A percentile compares a stretch with the other conserved stretches of the same genome.
Conservation (phyloP, 2,113 vertebrate species). For the Actinemys pallida region DNA sequence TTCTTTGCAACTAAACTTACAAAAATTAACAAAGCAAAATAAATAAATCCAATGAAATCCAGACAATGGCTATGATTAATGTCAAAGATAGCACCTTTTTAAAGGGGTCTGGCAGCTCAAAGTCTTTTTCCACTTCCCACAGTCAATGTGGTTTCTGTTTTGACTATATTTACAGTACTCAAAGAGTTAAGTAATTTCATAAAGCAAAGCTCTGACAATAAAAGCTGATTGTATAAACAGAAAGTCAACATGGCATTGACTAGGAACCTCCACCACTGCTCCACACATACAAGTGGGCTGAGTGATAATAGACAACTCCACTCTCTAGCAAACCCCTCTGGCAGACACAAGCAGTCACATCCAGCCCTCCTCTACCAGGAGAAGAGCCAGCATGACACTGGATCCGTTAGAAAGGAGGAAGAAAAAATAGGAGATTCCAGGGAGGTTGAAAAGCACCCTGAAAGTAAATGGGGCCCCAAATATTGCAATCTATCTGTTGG, state of each 20-base stretch:
- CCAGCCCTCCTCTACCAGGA: neutral
- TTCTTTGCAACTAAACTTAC: slow-evolving; percentile 11
- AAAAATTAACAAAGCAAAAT: slow-evolving; percentile 30
- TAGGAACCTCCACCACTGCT: neutral
- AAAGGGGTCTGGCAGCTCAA: neutral
- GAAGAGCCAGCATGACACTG: neutral
- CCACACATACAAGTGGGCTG: neutral
- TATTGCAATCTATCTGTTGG: neutral
- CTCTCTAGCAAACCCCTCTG: neutral
- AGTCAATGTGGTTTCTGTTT: slow-evolving; percentile 40
- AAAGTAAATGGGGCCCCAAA: neutral
- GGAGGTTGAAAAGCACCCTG: neutral
- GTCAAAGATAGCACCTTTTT: slow-evolving; percentile 41
- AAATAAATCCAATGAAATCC: slow-evolving; percentile 14
- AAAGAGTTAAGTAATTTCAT: neutral
- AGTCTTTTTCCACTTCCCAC: neutral
- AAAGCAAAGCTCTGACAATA: slow-evolving; percentile 45
- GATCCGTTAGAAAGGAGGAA: neutral
- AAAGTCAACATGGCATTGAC: slow-evolving; percentile 30
- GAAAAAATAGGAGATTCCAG: fast-evolving
- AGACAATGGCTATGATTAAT: neutral
- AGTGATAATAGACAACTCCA: neutral
- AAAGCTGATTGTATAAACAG: slow-evolving; percentile 42
- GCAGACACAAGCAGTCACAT: neutral
- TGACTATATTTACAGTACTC: neutral